Evolutionary conservation across 2,888 invertebrate genomes (phyloP).

Genomic region (Dryobota labecula): DNA sequence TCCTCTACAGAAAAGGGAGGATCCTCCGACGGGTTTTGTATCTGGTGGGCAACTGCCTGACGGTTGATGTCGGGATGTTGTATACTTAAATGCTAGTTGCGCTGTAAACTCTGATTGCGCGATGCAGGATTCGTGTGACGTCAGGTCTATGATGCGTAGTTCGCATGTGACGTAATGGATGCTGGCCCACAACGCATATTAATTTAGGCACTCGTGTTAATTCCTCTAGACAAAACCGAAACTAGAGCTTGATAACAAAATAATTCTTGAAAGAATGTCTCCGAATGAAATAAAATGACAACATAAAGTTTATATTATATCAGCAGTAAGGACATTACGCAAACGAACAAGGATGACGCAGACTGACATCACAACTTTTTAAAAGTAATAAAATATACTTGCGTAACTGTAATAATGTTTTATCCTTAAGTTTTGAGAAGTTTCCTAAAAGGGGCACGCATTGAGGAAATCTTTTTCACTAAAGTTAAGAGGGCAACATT

Average conservation of each 20-base stretch:
- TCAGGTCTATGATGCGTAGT: too few species aligned
- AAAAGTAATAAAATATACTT: conserved; percentile 60
- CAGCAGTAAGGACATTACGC: conserved; percentile 40
- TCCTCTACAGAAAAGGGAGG: too few species aligned
- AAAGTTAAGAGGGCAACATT: conserved; percentile 6
- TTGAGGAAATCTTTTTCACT: conserved; percentile 21
- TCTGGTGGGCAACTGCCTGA: too few species aligned
- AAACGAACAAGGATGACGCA: conserved; percentile 51
- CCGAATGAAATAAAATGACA: conserved; percentile 6
- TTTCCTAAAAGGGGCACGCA: conserved; percentile 25
- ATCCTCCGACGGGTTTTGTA: too few species aligned
- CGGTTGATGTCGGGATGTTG: too few species aligned
- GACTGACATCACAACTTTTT: conserved; percentile 58
- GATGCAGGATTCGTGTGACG: too few species aligned
- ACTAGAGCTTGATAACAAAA: conserved; percentile 9
- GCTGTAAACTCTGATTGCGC: too few species aligned
- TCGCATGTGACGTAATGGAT: too few species aligned
- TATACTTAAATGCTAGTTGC: too few species aligned
- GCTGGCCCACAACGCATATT: too few species aligned
- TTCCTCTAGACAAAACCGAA: not conserved
- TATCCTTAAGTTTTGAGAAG: conserved; percentile 37
- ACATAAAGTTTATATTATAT: not conserved
- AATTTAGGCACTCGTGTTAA: not conserved
- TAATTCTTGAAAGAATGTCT: not conserved
- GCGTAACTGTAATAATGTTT: conserved; percentile 48